Evolutionary conservation across 2,888 invertebrate species (phyloP).

Genomic region (Polyommatus icarus): DNA sequence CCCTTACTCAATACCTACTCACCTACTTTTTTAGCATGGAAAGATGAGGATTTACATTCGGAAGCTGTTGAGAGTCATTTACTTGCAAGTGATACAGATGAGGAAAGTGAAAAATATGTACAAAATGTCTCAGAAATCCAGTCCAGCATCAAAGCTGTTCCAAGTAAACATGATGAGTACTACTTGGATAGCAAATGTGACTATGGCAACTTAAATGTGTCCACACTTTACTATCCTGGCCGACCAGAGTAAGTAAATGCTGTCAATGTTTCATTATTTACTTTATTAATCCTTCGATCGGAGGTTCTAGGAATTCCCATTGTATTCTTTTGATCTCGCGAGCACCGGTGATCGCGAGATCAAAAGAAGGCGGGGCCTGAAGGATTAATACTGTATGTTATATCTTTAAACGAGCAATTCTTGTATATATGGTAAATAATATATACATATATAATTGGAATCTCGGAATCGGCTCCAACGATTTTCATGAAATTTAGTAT

Average conservation of each 20-base stretch:
- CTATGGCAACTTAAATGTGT: slow-evolving; percentile 78
- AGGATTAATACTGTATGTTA: no score
- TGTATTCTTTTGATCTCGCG: no score
- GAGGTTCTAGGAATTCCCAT: no score
- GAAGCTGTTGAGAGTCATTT: slow-evolving; percentile 50
- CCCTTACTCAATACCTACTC: not conserved
- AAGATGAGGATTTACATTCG: slow-evolving; percentile 35
- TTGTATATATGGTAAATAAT: no score
- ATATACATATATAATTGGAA: no score
- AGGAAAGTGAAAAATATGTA: slow-evolving; percentile 35
- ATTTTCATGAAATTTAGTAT: no score
- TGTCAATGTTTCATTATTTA: no score
- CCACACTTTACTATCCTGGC: slow-evolving; percentile 83
- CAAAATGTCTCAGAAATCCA: not conserved
- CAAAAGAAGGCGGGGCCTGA: no score
- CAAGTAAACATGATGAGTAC: slow-evolving; percentile 58
- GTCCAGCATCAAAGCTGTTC: not conserved
- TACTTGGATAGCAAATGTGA: slow-evolving; percentile 81
- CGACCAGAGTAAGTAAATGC: slow-evolving; percentile 77
- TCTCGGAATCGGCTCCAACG: no score
- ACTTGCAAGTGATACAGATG: slow-evolving; percentile 59
- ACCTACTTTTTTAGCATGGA: slow-evolving; percentile 30
- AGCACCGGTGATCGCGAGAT: no score
- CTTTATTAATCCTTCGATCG: no score
- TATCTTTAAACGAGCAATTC: no score